Percentiles rank a stretch among this genome's conserved stretches.
Conservation (phyloP, 2,113 vertebrate genomes). For the Polypterus bichir region DNA sequence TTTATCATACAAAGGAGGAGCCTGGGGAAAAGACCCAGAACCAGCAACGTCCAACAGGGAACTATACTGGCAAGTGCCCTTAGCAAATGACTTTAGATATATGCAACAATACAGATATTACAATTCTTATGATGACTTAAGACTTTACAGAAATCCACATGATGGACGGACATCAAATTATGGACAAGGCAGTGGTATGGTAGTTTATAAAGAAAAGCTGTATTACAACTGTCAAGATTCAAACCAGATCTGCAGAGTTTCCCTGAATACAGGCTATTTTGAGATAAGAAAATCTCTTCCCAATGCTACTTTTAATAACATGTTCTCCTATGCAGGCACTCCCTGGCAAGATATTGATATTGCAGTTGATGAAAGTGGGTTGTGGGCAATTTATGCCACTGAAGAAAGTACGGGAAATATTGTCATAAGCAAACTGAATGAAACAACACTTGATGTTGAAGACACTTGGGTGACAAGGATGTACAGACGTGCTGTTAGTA, state of each 20-base stretch:
- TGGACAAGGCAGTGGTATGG: constrained; percentile 41
- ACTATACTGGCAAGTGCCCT: constrained; percentile 50
- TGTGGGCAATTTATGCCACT: constrained; percentile 92
- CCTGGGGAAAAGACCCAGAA: constrained; percentile 50
- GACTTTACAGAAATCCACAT: constrained; percentile 18
- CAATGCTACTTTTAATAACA: constrained; percentile 57
- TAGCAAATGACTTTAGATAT: constrained; percentile 25
- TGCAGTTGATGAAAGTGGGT: constrained; percentile 75
- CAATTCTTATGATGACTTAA: constrained; percentile 38
- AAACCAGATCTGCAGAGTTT: constrained; percentile 27
- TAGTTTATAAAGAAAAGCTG: constrained; percentile 41
- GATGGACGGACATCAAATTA: neutral
- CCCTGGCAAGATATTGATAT: constrained; percentile 67
- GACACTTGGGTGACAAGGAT: constrained; percentile 73
- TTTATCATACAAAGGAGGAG: constrained; percentile 38
- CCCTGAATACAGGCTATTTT: constrained; percentile 17
- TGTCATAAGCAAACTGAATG: constrained; percentile 84
- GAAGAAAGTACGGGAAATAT: constrained; percentile 79
- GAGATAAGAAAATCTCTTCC: constrained; percentile 28
- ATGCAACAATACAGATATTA: constrained; percentile 40
- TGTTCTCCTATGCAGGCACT: constrained; percentile 76
- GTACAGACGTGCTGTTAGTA: constrained; percentile 69
- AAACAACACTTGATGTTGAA: constrained; percentile 72
- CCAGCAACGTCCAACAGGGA: constrained; percentile 27
- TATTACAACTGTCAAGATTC: constrained; percentile 33